Base-by-base conservation (phyloP, 2,888 invertebrate species). In the Liposcelis brunnea region DNA sequence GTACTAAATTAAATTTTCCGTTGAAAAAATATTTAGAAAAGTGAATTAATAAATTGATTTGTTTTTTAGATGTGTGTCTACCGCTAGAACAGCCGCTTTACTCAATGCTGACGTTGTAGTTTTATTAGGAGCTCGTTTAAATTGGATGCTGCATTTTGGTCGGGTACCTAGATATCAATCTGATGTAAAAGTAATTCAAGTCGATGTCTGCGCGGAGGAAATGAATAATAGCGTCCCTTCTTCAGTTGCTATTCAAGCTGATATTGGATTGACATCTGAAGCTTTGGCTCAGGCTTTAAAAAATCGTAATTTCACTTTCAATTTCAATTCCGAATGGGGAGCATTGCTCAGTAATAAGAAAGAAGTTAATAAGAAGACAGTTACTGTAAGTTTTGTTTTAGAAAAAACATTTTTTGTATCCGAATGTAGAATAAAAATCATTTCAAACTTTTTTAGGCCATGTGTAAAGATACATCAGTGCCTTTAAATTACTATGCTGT, bases 71-170 rank as follows among this genome's bases (percentile, higher is more conserved):
- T 87, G 85, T 61, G 82, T 93, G n/a, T 77, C 83, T 0, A 73
- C 89, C 6, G 91, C 93, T 2, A 73, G 93, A 46, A 91, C 93
- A 0, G 62, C 73, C 48, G 95, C 91, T 0, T 65, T 97, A 43
- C 77, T 80, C 55, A 74, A 86, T 53, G 85, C 91, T 0, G 95
- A 97, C 63, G 84, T 90, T 0, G 70, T 97, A 2, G 56, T 97
- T 2, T 64, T 94, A 43, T 63, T 93, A 33, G 95, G 95, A 1
- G 95, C 94, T 0, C 69, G 95, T 33, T 70, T 95, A 14, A 97
- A 97, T 66, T 97, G 97, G 97, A 95, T 97, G 66, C 70, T 97
- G 49, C 95, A 97, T 66, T 97, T 95, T 67, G 95, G 95, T 2
- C 76, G 80, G 46, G 67, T 83, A 14, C 95, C 94, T 1, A 68